Percentiles rank a stretch among this genome's conserved stretches.
phyloP scores from a whole-genome alignment of 2,888 invertebrate genomes.

The Meiosimyza decipiens region DNA sequence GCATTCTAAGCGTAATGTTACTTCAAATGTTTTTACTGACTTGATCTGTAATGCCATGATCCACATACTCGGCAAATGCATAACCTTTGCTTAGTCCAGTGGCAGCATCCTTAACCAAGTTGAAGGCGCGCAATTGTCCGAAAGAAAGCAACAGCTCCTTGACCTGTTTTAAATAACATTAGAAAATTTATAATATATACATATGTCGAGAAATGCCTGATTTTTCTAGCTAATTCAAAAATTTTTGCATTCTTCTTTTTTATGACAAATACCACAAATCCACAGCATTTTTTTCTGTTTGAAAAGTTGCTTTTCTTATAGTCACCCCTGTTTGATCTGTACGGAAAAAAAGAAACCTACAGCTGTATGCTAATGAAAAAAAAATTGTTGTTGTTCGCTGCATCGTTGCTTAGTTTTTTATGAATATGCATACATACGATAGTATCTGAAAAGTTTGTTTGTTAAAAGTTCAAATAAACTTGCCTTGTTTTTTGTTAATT shows the following conservation, averaged over 20 bases:
- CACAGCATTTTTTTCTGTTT: slow-evolving; percentile 22
- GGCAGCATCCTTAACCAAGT: slow-evolving; percentile 96
- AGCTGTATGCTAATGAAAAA: slow-evolving; percentile 23
- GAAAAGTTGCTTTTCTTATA: slow-evolving; percentile 34
- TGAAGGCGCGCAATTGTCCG: slow-evolving; percentile 96
- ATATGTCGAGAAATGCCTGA: slow-evolving; percentile 1
- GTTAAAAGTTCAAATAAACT: slow-evolving; percentile 29
- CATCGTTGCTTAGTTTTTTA: slow-evolving; percentile 29
- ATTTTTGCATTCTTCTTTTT: slow-evolving; percentile 10
- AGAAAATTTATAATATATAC: not conserved
- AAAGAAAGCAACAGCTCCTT: slow-evolving; percentile 98
- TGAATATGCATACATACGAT: not conserved
- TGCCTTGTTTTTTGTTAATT: slow-evolving; percentile 33
- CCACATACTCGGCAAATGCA: slow-evolving; percentile 98
- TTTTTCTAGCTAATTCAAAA: slow-evolving; percentile 1
- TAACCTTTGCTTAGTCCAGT: slow-evolving; percentile 98
- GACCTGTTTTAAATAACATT: slow-evolving; percentile 73
- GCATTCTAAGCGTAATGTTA: not conserved
- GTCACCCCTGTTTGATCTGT: slow-evolving; percentile 13
- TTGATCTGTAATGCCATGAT: slow-evolving; percentile 97
- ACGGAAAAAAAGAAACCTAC: slow-evolving; percentile 22
- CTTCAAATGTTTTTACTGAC: slow-evolving; percentile 67
- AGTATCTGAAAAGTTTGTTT: slow-evolving; percentile 32
- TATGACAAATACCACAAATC: slow-evolving; percentile 9
- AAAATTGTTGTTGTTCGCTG: slow-evolving; percentile 28